Conservation (phyloP, 2,888 invertebrate species). For the Drymonia ruficornis region DNA sequence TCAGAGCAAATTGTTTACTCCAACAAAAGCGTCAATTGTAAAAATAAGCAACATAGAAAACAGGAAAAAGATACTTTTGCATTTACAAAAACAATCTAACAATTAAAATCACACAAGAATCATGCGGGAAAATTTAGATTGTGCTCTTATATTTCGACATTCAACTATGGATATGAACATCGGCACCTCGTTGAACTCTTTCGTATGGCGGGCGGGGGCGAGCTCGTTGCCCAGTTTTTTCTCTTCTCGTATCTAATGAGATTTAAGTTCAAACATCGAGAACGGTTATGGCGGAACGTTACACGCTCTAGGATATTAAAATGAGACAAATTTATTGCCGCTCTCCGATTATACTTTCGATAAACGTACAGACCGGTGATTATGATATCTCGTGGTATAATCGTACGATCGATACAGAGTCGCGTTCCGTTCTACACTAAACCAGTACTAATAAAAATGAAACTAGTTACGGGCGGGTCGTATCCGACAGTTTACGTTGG, state of each 20-base stretch:
- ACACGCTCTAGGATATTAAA: conserved; percentile 80
- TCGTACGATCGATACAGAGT: conserved; percentile 80
- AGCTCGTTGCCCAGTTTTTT: conserved; percentile 39
- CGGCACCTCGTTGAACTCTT: conserved; percentile 76
- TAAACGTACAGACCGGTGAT: conserved; percentile 83
- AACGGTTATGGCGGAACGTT: conserved; percentile 65
- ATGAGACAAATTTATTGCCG: conserved; percentile 83
- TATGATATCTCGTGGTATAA: conserved; percentile 82
- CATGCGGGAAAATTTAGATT: conserved; percentile 13
- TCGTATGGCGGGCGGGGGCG: conserved; percentile 54
- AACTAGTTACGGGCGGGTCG: conserved; percentile 75
- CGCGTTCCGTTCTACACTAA: conserved; percentile 80
- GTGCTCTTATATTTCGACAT: conserved; percentile 13
- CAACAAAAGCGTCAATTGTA: background rate
- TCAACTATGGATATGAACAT: conserved; percentile 31
- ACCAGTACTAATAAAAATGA: conserved; percentile 83
- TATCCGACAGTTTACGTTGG: conserved; percentile 78
- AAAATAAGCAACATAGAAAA: background rate
- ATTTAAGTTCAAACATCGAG: conserved; percentile 63
- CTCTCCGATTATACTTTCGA: conserved; percentile 80
- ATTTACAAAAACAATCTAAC: background rate
- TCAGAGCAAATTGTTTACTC: background rate
- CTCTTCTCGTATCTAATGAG: conserved; percentile 54
- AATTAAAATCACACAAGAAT: conserved; percentile 6
- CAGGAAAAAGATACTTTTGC: background rate